Base-by-base conservation (phyloP, 2,888 invertebrate genomes). In the Meteorus cinctellus region DNA sequence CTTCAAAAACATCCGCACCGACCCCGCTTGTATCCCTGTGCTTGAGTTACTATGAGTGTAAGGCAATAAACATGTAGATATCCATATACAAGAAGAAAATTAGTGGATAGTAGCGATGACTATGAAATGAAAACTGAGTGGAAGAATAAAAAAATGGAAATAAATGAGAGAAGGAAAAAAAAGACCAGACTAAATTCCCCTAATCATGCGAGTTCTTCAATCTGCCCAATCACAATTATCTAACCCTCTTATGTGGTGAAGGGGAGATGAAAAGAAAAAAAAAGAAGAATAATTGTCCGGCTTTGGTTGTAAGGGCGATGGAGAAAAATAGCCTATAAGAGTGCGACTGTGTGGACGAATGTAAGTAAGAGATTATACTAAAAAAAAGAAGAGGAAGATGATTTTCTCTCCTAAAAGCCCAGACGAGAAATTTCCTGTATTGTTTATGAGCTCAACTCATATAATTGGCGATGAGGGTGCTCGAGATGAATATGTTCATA, bases 171-270 rank as follows among this genome's bases (percentile, higher is more conserved):
- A 10, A 10, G 41, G 12, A 1, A 24, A 24, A 55, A 55, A 55
- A 55, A 55, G 4, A 10, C 3, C 14, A 27, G 36, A 27, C 29
- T 34, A 59, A 60, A 70, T 60, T 60, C 60, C 41, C 41, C 41
- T 41, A 60, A 41, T 60, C 59, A 27, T 60, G 8, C 8, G 59
- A 70, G 41, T 24, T 34, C 60, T 60, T 36, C 70, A 67, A 67
- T 67, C 45, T 36, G 27, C 16, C 67, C 67, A 67, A 67, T 67
- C 48, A 41, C 45, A 45, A 67, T 67, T 67, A 45, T 67, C 45
- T 16, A 6, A 24, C 27, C 45, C 12, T 24, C 14, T 2, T 27
- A 16, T 67, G 27, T n/a, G n/a, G 36, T 16, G 48, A n/a, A n/a
- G 48, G 48, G 48, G 48, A n/a, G 5, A n/a, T 16, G 48, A 4